A percentile compares a stretch with the other conserved stretches of the same genome.
Conservation (phyloP, 2,113 vertebrate species). For the Stercorarius parasiticus region DNA sequence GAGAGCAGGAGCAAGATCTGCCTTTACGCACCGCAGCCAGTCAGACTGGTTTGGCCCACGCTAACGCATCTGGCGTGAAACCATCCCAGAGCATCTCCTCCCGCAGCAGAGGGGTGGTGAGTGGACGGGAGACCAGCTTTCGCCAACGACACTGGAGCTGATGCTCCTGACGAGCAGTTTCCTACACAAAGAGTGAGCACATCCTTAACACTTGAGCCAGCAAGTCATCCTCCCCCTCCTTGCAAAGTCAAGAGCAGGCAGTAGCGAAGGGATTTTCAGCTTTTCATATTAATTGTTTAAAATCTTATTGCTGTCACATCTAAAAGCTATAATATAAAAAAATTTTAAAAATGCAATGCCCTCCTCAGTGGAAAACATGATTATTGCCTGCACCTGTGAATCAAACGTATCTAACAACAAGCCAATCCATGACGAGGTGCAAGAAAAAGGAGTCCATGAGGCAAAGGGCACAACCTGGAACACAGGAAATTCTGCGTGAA, state of each 20-base stretch:
- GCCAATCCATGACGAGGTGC: background rate
- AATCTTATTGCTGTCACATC: background rate
- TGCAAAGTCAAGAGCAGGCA: background rate
- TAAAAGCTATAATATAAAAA: background rate
- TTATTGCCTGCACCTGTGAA: background rate
- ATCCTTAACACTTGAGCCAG: background rate
- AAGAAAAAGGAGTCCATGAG: background rate
- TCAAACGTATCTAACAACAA: too few relatives aligned
- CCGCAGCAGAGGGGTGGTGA: background rate
- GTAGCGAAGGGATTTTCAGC: background rate
- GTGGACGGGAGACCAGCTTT: background rate
- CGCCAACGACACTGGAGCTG: accelerated
- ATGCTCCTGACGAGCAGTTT: accelerated
- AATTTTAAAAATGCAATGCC: background rate
- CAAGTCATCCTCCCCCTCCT: background rate
- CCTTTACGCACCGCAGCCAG: background rate
- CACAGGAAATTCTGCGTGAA: too few relatives aligned
- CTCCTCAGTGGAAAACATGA: background rate
- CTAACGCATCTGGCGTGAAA: accelerated
- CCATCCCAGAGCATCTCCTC: background rate
- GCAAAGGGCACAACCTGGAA: too few relatives aligned
- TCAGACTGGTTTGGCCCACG: background rate
- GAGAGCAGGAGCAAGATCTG: background rate
- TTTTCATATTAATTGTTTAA: background rate
- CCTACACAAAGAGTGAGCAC: accelerated